Evolutionary conservation across 1,140 invertebrate species (phyloP), one percentile per base, ranked within the genome.

Genomic region (Leptopilina boulardi): DNA sequence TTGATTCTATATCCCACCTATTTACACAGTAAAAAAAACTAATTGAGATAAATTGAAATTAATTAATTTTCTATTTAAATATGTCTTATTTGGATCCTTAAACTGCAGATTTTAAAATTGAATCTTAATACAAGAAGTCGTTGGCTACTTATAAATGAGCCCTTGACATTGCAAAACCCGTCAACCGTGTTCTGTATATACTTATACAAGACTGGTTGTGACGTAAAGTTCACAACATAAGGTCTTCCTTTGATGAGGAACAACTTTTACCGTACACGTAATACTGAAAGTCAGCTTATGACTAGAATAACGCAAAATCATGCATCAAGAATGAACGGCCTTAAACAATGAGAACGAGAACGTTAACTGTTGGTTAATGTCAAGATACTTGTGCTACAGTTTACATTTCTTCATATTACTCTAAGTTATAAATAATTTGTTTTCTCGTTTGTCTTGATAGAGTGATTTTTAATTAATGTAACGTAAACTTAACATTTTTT

Each of bases 261-360:
- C 21, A 11, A 10, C 56, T 66, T 66, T 66, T 66, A 26, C 56
- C 21, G 56, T 66, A 66, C 56, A 66, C 23, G 56, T 66, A 30
- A 66, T 66, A 66, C 56, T 15, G 15, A 66, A 23, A 66, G 23
- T 66, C 56, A 30, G 56, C 23, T 66, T 13, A 66, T 30, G 26
- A 23, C 56, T 30, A 3, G 56, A 66, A 66, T 66, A 66, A 23
- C 26, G 56, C 56, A 66, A 66, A 30, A 66, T 66, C 56, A 66
- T 66, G 23, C 23, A 66, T 4, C 56, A n/a, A 3, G 21, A 30
- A 13, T 30, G 56, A 66, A 66, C 13, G 56, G 15, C 56, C 13
- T n/a, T 30, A 13, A 66, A 66, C 26, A 66, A 66, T 66, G 11
- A 66, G 56, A 66, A 23, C 8, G 11, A 15, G 11, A 66, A 26